These are phyloP conservation scores for Melanotaenia pygmaea DNA, from an alignment of 2,797 vertebrate species.

Conservation along the genomic window DNA sequence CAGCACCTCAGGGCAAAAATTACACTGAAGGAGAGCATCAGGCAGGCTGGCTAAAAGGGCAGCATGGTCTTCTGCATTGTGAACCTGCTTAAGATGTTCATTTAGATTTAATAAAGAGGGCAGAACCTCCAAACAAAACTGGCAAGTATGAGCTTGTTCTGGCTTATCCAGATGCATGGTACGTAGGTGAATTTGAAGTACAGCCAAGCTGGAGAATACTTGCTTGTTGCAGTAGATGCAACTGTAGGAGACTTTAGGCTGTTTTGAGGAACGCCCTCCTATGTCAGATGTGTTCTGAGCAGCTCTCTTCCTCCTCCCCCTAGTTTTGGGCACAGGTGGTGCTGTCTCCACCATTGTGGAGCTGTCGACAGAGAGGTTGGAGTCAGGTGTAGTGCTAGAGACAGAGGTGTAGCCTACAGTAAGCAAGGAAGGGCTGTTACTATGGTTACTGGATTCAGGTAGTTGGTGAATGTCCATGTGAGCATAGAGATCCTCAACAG, in stretches of 20 bases:
- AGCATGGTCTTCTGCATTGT: constrained; percentile 91
- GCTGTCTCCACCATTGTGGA: constrained; percentile 94
- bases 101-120: constrained; percentile 97
- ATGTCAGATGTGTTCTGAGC: constrained; percentile 90
- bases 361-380: constrained; percentile 97
- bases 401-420: constrained; percentile 98
- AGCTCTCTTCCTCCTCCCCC: constrained; percentile 91
- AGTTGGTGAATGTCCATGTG: constrained; percentile 99
- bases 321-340: constrained; percentile 90
- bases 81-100: constrained; percentile 97
- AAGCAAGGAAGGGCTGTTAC: constrained; percentile 96
- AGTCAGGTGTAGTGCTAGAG: constrained; percentile 98
- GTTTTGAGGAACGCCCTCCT: constrained; percentile 89
- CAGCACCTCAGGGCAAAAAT: constrained; percentile 96
- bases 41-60: constrained; percentile 89
- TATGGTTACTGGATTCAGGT: constrained; percentile 96
- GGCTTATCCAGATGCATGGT: constrained; percentile 99
- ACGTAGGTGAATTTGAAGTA: constrained; percentile 96
- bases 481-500: constrained; percentile 94
- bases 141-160: constrained; percentile 97
- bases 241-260: constrained; percentile 95
- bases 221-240: constrained; percentile 99
- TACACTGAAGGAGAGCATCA: constrained; percentile 95
- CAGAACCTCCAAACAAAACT: constrained; percentile 96
- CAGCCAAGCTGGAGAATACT: constrained; percentile 95